These are phyloP conservation scores for Stichodactyla mertensii DNA, from an alignment of 64 coral and sea anemone species.

Conservation along the genomic window DNA sequence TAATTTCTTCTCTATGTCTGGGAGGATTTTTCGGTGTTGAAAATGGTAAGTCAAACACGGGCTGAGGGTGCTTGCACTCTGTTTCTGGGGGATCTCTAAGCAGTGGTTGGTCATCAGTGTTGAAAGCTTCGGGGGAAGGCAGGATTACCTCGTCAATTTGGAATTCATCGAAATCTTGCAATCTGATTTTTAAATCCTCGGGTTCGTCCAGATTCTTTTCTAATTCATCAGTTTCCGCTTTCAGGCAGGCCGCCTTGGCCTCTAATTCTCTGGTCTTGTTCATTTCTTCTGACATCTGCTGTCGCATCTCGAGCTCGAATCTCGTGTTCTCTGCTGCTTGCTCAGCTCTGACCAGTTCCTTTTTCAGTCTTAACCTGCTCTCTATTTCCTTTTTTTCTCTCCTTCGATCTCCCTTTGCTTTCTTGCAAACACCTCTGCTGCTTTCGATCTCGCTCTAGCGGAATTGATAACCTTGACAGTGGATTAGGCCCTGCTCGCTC, in stretches of 20 bases:
- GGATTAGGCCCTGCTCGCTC: too few species aligned
- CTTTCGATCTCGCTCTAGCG: too few species aligned
- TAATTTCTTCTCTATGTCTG: neutral
- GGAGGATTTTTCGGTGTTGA: neutral
- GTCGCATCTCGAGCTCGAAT: slow-evolving; percentile 21
- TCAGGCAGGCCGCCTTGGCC: slow-evolving; percentile 11
- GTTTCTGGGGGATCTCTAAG: too few species aligned
- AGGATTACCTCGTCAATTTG: neutral
- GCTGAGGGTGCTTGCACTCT: neutral
- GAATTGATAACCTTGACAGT: too few species aligned
- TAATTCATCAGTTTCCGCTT: slow-evolving; percentile 3
- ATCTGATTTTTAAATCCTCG: slow-evolving; percentile 6
- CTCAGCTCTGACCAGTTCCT: slow-evolving; percentile 2
- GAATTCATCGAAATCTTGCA: slow-evolving; percentile 12
- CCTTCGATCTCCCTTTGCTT: slow-evolving; percentile 6
- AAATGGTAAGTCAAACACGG: neutral
- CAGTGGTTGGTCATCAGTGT: neutral
- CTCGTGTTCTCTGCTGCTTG: slow-evolving; percentile 1
- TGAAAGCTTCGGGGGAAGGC: neutral
- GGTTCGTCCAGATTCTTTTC: neutral
- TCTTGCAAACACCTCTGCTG: neutral
- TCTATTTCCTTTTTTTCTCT: slow-evolving; percentile 31
- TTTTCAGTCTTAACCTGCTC: neutral
- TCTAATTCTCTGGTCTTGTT: slow-evolving; percentile 1
- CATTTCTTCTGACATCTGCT: slow-evolving; percentile 6